Percentiles rank a stretch among this genome's conserved stretches.
Evolutionary conservation across 2,888 invertebrate genomes (phyloP).

Genomic region (Gastracanthus pulcherrimus): DNA sequence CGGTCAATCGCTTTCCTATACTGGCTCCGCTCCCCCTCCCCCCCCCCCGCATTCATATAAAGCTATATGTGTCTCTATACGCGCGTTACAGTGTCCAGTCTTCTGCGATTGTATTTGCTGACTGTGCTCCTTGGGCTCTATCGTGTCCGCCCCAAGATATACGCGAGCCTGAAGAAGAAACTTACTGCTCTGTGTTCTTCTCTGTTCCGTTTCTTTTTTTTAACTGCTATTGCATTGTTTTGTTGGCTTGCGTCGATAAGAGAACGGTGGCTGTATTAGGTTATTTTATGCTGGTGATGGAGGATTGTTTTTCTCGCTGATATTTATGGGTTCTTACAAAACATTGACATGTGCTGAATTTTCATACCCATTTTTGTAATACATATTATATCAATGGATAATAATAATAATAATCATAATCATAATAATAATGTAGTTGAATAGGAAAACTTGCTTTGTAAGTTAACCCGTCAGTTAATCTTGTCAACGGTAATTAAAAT

Average conservation of each 20-base stretch:
- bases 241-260: constrained; percentile 48
- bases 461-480: neutral
- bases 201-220: too few relatives aligned
- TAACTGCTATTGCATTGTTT: constrained; percentile 57
- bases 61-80: constrained; percentile 58
- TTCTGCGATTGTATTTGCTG: constrained; percentile 69
- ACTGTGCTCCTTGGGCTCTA: constrained; percentile 64
- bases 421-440: too few relatives aligned
- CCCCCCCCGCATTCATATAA: constrained; percentile 25
- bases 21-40: neutral
- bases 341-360: too few relatives aligned
- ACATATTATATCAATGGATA: too few relatives aligned
- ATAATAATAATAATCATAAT: too few relatives aligned
- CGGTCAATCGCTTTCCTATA: constrained; percentile 61
- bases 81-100: constrained; percentile 62
- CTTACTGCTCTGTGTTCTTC: constrained; percentile 5
- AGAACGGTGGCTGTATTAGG: too few relatives aligned
- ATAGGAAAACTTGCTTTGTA: too few relatives aligned
- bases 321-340: neutral
- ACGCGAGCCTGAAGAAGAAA: constrained; percentile 9
- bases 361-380: too few relatives aligned
- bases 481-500: neutral
- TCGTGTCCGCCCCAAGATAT: constrained; percentile 62
- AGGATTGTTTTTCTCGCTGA: neutral
- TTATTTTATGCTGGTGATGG: too few relatives aligned